Conservation (phyloP, 1,140 invertebrate genomes). For the Leptinotarsa lineolata region DNA sequence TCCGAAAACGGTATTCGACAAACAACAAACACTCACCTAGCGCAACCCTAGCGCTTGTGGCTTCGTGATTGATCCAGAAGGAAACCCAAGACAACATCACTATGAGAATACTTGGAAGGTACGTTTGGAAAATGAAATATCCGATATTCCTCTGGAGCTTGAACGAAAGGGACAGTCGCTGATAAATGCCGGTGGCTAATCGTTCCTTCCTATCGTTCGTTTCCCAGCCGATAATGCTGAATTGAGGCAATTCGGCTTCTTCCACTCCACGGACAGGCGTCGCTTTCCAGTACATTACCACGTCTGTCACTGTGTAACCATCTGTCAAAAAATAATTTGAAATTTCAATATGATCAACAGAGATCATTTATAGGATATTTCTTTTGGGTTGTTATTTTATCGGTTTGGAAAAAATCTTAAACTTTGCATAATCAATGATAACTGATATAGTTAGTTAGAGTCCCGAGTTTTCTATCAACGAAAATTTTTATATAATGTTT, state of each 20-base stretch:
- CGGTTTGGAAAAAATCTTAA: too few relatives aligned
- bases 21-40: slow-evolving; percentile 64
- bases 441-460: too few relatives aligned
- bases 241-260: slow-evolving; percentile 92
- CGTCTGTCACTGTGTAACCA: slow-evolving; percentile 95
- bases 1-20: too few relatives aligned
- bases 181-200: slow-evolving; percentile 90
- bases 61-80: slow-evolving; percentile 94
- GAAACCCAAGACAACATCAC: slow-evolving; percentile 95
- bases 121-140: slow-evolving; percentile 93
- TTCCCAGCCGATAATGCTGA: slow-evolving; percentile 91
- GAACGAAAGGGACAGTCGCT: slow-evolving; percentile 90
- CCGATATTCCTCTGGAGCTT: slow-evolving; percentile 89
- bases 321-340: slow-evolving; percentile 63
- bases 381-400: neutral
- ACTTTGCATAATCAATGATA: too few relatives aligned
- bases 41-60: slow-evolving; percentile 74
- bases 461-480: too few relatives aligned
- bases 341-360: neutral
- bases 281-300: slow-evolving; percentile 96
- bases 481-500: too few relatives aligned
- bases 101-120: slow-evolving; percentile 91
- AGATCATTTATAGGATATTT: neutral
- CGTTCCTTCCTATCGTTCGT: slow-evolving; percentile 89
- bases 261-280: slow-evolving; percentile 90